Conservation (phyloP, 1,140 invertebrate species). For the Philopotamus ludificatus region DNA sequence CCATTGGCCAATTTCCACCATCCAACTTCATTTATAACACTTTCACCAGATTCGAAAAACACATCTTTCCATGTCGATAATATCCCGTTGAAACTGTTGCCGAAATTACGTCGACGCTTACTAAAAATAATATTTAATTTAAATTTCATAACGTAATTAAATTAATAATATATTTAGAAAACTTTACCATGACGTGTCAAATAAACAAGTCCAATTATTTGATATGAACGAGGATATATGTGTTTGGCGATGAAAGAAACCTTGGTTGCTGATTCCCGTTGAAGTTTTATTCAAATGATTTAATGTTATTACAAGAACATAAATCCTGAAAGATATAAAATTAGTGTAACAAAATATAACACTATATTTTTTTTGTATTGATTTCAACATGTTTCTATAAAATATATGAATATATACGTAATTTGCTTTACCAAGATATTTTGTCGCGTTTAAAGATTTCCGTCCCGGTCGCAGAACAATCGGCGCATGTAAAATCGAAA, state of each 20-base stretch:
- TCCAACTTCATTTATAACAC: slow-evolving; percentile 33
- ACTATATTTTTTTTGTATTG: too few relatives aligned
- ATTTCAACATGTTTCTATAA: too few relatives aligned
- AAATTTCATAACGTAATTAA: slow-evolving; percentile 2
- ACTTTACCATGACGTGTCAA: slow-evolving; percentile 33
- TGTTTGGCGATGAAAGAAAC: slow-evolving; percentile 38
- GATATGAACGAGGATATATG: slow-evolving; percentile 34
- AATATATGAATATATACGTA: too few relatives aligned
- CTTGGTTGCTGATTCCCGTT: slow-evolving; percentile 34
- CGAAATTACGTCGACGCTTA: slow-evolving; percentile 34
- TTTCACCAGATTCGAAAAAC: slow-evolving; percentile 36
- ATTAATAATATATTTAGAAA: neutral
- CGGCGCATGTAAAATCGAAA: slow-evolving; percentile 33
- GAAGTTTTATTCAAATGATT: slow-evolving; percentile 33
- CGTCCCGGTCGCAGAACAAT: slow-evolving; percentile 27
- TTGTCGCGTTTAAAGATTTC: slow-evolving; percentile 36
- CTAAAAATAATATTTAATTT: slow-evolving; percentile 20
- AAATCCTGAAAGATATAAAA: slow-evolving; percentile 28
- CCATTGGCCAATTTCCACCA: slow-evolving; percentile 37
- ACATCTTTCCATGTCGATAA: slow-evolving; percentile 32
- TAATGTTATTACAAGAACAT: slow-evolving; percentile 24
- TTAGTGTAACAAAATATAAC: too few relatives aligned
- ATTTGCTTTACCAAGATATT: slow-evolving; percentile 37
- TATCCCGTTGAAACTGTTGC: slow-evolving; percentile 29
- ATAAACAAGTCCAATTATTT: slow-evolving; percentile 34